Base-by-base conservation (phyloP, 2,797 vertebrate species). In the Poeciliopsis paucimaculata region DNA sequence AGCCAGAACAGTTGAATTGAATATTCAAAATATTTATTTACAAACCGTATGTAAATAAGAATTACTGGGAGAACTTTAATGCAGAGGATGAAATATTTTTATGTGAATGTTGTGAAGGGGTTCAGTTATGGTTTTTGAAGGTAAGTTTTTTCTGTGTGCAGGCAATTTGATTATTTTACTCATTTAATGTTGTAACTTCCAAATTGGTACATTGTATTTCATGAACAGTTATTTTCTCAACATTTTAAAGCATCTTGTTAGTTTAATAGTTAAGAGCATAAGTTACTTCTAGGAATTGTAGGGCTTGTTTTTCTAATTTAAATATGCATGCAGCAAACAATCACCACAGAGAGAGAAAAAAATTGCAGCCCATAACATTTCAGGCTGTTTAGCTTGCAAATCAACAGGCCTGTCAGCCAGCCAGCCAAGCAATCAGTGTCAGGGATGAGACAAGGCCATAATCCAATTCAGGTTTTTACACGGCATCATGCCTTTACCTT, bases 391-490 rank as follows among this genome's bases (percentile, higher is more conserved):
- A 92, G 91, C 90, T 92, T 92, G 88, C 87, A 78, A 89, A 93
- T 94, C 91, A 91, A 91, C 82, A 93, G 92, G 94, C 91, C 86
- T 89, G 92, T 93, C 91, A 93, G 92, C 88, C 84, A 88, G 83
- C 86, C 83, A 90, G 89, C 88, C 85, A 81, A 92, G 90, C 93
- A 93, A 91, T 91, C 88, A 89, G 91, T 93, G 93, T 94, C 89
- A 93, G 91, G 79, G 81, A 92, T 90, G 84, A 90, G 91, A 92
- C 92, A 90, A 92, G 92, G 92, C 93, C 91, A 94, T 95, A 93
- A 95, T 95, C 93, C 92, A 95, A 95, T 94, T 95, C 93, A 89
- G 86, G 82, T 91, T 95, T 93, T 94, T 93, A 94, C 94, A 95
- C 86, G 80, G 90, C 88, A 74, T 94, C 94, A 93, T 94, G 94